Evolutionary conservation across 2,797 vertebrate species (phyloP).

Genomic region (Lemur catta): DNA sequence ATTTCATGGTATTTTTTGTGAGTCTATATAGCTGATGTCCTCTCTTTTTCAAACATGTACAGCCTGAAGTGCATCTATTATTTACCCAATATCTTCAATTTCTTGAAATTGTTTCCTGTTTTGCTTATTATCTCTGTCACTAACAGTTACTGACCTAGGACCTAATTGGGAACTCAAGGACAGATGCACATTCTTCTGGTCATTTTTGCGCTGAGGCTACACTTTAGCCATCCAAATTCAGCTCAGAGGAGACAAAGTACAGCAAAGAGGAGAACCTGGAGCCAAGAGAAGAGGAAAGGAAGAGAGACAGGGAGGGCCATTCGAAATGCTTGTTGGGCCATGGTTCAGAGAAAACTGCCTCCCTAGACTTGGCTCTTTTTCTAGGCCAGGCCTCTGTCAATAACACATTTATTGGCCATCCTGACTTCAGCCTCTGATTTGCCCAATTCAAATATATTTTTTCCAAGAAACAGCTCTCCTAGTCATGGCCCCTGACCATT

Average conservation of each 20-base stretch:
- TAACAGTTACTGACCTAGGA: conserved; percentile 31
- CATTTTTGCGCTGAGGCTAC: conserved; percentile 59
- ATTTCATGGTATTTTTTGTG: neutral
- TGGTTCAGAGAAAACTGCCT: conserved; percentile 71
- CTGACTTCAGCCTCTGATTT: conserved; percentile 74
- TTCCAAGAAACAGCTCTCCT: conserved; percentile 77
- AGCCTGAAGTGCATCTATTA: conserved; percentile 2
- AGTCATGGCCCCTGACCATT: conserved; percentile 77
- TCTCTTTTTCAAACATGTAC: conserved; percentile 29
- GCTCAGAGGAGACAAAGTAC: conserved; percentile 58
- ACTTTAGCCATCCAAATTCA: conserved; percentile 65
- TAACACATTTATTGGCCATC: conserved; percentile 76
- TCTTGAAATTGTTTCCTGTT: conserved; percentile 59
- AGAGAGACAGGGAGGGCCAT: conserved; percentile 60
- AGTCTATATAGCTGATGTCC: neutral
- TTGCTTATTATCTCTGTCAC: conserved; percentile 61
- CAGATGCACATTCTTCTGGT: conserved; percentile 66
- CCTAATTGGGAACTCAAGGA: conserved; percentile 40
- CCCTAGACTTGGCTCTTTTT: conserved; percentile 68
- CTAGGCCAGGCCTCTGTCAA: conserved; percentile 74
- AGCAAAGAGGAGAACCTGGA: conserved; percentile 36
- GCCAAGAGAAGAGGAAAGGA: conserved; percentile 62
- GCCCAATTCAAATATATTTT: conserved; percentile 77
- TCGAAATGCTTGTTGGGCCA: conserved; percentile 62
- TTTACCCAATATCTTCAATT: conserved; percentile 43